These are phyloP conservation scores for Bombus polaris DNA, from an alignment of 1,140 invertebrate genomes.

Conservation along the genomic window DNA sequence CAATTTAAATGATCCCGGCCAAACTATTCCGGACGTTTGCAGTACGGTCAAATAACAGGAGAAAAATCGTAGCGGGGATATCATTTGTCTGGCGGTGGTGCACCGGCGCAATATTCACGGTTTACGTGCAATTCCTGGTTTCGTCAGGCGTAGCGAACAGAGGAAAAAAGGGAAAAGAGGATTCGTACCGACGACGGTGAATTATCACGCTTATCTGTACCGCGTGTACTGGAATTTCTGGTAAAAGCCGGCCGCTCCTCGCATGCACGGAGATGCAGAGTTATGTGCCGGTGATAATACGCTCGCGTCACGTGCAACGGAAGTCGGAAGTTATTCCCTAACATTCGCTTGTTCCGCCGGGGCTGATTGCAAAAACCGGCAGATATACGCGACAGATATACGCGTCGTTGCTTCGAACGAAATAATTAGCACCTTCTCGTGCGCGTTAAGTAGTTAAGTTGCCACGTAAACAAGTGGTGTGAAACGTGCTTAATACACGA, in stretches of 20 bases:
- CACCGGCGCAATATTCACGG: constrained; percentile 24
- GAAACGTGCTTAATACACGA: background rate
- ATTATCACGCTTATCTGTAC: constrained; percentile 55
- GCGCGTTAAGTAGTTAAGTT: background rate
- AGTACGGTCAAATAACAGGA: background rate
- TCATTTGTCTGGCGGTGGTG: constrained; percentile 1
- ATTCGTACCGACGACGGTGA: constrained; percentile 16
- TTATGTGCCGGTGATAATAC: constrained; percentile 54
- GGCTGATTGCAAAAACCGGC: constrained; percentile 43
- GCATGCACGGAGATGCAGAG: constrained; percentile 28
- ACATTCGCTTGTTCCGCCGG: background rate
- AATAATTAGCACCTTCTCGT: background rate
- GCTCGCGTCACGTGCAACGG: constrained; percentile 42
- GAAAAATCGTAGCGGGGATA: constrained; percentile 1
- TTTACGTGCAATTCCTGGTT: constrained; percentile 53
- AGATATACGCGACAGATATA: background rate
- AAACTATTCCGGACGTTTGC: background rate
- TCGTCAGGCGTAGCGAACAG: constrained; percentile 13
- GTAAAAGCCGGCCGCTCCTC: constrained; percentile 41
- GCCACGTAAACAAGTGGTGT: background rate
- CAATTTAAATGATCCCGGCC: background rate
- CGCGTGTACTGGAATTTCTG: constrained; percentile 46
- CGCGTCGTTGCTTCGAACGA: background rate
- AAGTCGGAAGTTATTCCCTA: constrained; percentile 44
- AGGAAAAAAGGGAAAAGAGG: background rate